A percentile compares a stretch with the other conserved stretches of the same genome.
Evolutionary conservation across 2,113 vertebrate genomes (phyloP).

Genomic region (Sylvilagus bachmani): DNA sequence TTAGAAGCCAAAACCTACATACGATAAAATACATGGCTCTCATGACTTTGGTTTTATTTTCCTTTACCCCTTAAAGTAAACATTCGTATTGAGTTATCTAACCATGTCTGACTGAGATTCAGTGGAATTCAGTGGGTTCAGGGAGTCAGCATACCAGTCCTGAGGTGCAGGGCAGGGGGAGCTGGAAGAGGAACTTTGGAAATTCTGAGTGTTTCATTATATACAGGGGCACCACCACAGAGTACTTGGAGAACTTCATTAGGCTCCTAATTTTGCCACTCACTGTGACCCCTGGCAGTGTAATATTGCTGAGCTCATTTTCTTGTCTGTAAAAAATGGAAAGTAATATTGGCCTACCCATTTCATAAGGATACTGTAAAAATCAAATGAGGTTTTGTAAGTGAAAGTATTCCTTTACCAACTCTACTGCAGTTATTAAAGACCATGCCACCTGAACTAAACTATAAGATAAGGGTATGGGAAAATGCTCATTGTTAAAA

Average conservation of each 20-base stretch:
- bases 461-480: neutral
- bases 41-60: neutral
- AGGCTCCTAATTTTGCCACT: neutral
- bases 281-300: neutral
- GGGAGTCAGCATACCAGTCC: neutral
- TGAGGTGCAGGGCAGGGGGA: neutral
- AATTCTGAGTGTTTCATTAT: neutral
- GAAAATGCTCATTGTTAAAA: neutral
- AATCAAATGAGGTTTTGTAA: constrained; percentile 4
- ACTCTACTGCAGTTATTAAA: neutral
- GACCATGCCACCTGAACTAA: neutral
- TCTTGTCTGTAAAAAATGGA: neutral
- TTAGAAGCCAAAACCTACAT: neutral
- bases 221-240: neutral
- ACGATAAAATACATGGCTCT: neutral
- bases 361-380: neutral
- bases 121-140: neutral
- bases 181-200: neutral
- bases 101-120: neutral
- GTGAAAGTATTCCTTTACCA: constrained; percentile 10
- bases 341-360: constrained; percentile 8
- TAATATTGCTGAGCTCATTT: neutral
- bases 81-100: constrained; percentile 10
- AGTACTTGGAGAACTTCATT: neutral
- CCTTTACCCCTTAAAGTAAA: neutral